Conservation (phyloP, 64 coral and sea anemone species). For the Montipora sp. region DNA sequence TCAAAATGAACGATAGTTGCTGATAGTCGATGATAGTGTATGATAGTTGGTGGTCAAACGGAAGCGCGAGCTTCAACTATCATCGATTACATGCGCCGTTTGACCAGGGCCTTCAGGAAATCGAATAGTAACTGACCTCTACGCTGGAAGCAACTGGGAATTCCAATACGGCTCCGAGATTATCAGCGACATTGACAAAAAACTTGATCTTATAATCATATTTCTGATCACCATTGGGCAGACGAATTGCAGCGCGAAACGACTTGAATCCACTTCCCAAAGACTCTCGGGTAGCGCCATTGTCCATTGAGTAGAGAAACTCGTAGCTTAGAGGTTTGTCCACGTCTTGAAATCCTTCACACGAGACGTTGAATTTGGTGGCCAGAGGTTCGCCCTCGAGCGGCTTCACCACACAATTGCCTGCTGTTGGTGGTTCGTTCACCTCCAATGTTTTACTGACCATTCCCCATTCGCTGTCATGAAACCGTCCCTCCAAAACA, state of each 20-base stretch:
- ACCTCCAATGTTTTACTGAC: background rate
- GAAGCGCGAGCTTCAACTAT: no score
- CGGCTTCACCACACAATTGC: background rate
- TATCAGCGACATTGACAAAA: background rate
- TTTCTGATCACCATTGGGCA: background rate
- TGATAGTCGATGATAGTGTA: no score
- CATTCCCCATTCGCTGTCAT: background rate
- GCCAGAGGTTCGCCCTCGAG: background rate
- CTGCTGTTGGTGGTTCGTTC: slow-evolving; percentile 19
- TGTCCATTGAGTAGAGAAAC: background rate
- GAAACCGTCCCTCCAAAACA: background rate
- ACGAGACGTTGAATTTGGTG: background rate
- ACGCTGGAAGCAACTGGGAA: background rate
- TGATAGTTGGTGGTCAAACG: no score
- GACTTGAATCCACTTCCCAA: background rate
- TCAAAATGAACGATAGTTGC: no score
- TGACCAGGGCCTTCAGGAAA: background rate
- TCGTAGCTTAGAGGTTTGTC: slow-evolving; percentile 28
- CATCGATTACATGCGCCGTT: no score
- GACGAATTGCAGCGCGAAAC: background rate
- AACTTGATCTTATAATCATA: background rate
- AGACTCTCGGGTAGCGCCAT: background rate
- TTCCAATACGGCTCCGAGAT: background rate
- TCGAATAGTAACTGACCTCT: background rate
- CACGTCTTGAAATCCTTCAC: background rate